Base-by-base conservation (phyloP, 2,113 vertebrate genomes). In the Xyliphius kryptos region DNA sequence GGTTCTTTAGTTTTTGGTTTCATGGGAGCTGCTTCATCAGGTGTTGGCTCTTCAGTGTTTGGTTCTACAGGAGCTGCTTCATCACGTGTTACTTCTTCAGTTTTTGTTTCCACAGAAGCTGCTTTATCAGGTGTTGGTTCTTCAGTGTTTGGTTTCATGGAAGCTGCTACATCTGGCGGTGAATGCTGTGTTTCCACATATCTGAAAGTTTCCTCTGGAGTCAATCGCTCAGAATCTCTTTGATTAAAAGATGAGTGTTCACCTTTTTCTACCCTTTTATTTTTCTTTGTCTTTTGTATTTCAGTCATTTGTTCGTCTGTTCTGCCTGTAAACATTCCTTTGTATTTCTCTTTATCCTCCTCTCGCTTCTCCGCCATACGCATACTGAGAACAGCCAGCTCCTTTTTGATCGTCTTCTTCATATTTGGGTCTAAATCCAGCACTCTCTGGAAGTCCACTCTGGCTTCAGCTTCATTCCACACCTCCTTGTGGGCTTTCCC, bases 401-500 rank as follows among this genome's bases (percentile, higher is more conserved):
- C 89, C 52, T 78, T 86, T 52, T 70, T 88, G 20, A 93, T 85
- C 0, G 76, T 66, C 77, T 89, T 91, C 59, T 75, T 84, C 90
- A 94, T 90, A 55, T 79, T 61, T 0, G 89, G 89, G 40, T 91
- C 84, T 68, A 92, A 79, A 53, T 94, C 92, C 73, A 92, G 76
- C 51, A 91, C 91, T 53, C 85, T 80, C 72, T 77, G 76, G 73
- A 88, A 89, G 80, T 88, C 87, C 1, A 84, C 82, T 65, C 80
- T 86, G 59, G 89, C 86, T 70, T 91, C 86, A 0, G 76, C 82
- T 71, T 90, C 89, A 0, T 91, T 90, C 89, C 91, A 92, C 67
- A 91, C 91, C 69, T 92, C 89, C 0, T 82, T 66, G 10, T 93
- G 87, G 2, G 92, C 91, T 63, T 90, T 89, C n/a, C 82, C 91